These are phyloP conservation scores for Clarias batrachus DNA, from an alignment of 2,113 vertebrate species.

Conservation along the genomic window DNA sequence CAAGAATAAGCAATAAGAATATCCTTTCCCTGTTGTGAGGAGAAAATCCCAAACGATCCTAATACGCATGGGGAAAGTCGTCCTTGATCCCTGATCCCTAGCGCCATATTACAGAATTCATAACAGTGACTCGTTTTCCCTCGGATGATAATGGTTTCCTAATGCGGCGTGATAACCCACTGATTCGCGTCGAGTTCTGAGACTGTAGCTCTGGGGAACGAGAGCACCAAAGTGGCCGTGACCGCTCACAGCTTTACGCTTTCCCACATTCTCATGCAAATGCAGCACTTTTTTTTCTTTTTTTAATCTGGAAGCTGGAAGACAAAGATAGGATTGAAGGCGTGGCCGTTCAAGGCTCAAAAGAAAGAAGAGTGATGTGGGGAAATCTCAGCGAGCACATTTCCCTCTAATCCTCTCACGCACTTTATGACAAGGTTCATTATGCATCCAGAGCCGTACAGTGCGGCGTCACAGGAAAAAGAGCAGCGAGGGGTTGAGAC, in stretches of 20 bases:
- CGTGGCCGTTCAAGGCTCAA: constrained; percentile 31
- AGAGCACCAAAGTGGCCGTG: constrained; percentile 23
- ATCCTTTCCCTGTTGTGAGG: background rate
- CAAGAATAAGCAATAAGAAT: background rate
- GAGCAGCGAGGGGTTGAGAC: background rate
- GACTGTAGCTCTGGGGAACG: constrained; percentile 22
- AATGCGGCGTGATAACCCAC: constrained; percentile 32
- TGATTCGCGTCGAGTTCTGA: constrained; percentile 23
- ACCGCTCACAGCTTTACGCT: constrained; percentile 27
- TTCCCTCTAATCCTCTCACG: constrained; percentile 31
- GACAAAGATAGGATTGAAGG: constrained; percentile 51
- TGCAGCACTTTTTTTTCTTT: background rate
- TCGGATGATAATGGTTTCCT: constrained; percentile 21
- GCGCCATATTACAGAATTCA: constrained; percentile 11
- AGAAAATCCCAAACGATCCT: constrained; percentile 25
- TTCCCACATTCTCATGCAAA: constrained; percentile 27
- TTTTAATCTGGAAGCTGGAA: constrained; percentile 8
- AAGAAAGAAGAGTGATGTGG: constrained; percentile 19
- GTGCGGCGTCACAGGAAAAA: constrained; percentile 30
- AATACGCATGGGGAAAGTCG: constrained; percentile 16
- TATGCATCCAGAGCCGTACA: constrained; percentile 59
- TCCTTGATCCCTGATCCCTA: constrained; percentile 11
- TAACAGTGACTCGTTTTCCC: background rate
- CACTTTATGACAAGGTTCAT: constrained; percentile 42
- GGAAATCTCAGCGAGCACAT: constrained; percentile 24